A percentile compares a stretch with the other conserved stretches of the same genome.
Evolutionary conservation across 2,888 invertebrate species (phyloP).

Genomic region (Antheraea yamamai): DNA sequence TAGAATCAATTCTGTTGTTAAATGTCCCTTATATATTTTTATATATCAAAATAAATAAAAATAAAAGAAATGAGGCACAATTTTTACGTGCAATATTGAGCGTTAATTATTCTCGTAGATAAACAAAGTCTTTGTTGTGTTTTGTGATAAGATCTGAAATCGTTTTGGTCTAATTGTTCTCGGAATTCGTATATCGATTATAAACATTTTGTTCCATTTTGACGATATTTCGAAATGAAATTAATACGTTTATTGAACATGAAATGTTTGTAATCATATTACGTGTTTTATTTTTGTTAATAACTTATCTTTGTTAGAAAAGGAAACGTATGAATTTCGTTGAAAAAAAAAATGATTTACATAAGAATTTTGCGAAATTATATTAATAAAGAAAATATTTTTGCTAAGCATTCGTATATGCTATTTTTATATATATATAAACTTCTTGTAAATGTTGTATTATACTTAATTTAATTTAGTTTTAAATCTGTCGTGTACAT

Average conservation of each 20-base stretch:
- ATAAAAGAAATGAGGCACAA: background rate
- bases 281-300: background rate
- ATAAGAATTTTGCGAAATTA: conserved; percentile 1
- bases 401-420: conserved; percentile 16
- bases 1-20: background rate
- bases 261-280: conserved; percentile 4
- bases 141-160: conserved; percentile 47
- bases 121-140: conserved; percentile 28
- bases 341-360: background rate
- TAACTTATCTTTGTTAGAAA: background rate
- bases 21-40: background rate
- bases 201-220: conserved; percentile 9
- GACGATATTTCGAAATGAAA: background rate
- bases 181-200: conserved; percentile 6
- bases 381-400: conserved; percentile 1
- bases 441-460: conserved; percentile 70
- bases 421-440: conserved; percentile 34
- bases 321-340: background rate
- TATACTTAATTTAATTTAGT: conserved; percentile 60
- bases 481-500: conserved; percentile 62
- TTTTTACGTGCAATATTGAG: conserved; percentile 52
- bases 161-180: conserved; percentile 46
- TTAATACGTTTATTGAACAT: background rate
- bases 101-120: conserved; percentile 30
- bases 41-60: background rate